A percentile compares a stretch with the other conserved stretches of the same genome.
phyloP scores from a whole-genome alignment of 37 sponge, comb jelly and placozoan genomes.

The Crambe crambe region DNA sequence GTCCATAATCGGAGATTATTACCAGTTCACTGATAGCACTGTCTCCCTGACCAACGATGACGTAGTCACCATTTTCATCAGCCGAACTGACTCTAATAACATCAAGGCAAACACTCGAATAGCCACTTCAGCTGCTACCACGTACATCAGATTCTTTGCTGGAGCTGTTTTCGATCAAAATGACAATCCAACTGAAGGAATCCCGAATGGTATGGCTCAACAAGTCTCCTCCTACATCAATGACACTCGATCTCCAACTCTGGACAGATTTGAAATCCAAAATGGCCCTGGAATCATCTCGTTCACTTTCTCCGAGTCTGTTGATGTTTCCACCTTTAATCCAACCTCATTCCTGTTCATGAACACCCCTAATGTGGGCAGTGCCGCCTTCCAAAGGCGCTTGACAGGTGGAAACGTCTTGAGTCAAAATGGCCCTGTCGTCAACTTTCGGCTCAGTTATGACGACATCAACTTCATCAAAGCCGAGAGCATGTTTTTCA shows the following conservation, averaged over 20 bases:
- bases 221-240: constrained; percentile 26
- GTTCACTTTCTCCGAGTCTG: constrained; percentile 78
- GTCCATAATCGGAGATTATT: constrained; percentile 19
- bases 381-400: constrained; percentile 31
- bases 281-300: constrained; percentile 60
- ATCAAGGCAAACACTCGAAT: constrained; percentile 74
- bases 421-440: constrained; percentile 32
- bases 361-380: constrained; percentile 80
- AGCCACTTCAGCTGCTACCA: constrained; percentile 52
- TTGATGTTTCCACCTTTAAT: constrained; percentile 63
- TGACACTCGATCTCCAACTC: constrained; percentile 62
- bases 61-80: constrained; percentile 46
- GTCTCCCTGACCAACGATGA: constrained; percentile 17
- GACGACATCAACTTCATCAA: constrained; percentile 84
- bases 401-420: constrained; percentile 70
- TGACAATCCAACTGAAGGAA: constrained; percentile 43
- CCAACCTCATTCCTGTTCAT: constrained; percentile 58
- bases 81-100: constrained; percentile 69
- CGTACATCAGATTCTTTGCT: constrained; percentile 62
- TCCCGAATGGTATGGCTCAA: constrained; percentile 66
- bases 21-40: constrained; percentile 44
- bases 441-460: constrained; percentile 46
- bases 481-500: constrained; percentile 68
- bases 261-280: constrained; percentile 61
- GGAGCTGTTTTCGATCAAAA: constrained; percentile 67